A percentile compares a stretch with the other conserved stretches of the same genome.
phyloP scores from a whole-genome alignment of 2,888 invertebrate genomes.

The Luffia ferchaultella region DNA sequence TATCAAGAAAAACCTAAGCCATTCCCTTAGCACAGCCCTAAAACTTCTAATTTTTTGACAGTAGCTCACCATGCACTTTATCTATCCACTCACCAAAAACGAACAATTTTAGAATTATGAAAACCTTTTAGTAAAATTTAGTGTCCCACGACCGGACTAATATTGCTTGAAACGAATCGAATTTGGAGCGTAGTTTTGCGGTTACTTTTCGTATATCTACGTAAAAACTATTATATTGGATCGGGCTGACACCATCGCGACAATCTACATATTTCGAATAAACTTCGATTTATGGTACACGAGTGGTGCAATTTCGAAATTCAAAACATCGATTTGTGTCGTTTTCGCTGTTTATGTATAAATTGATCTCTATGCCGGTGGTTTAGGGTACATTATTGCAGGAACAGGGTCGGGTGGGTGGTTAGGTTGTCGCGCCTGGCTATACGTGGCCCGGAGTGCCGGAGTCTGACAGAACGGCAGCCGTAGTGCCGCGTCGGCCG shows the following conservation, averaged over 20 bases:
- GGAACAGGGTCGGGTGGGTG: neutral
- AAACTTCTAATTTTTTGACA: too few species aligned
- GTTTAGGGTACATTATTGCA: neutral
- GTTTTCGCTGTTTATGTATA: neutral
- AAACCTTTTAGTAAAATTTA: too few species aligned
- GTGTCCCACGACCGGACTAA: too few species aligned
- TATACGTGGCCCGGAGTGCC: neutral
- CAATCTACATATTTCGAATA: neutral
- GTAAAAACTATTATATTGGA: too few species aligned
- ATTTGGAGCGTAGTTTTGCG: neutral
- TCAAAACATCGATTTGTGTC: neutral
- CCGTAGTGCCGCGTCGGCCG: neutral
- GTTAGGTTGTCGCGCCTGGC: neutral
- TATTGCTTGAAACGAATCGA: neutral
- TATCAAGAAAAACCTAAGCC: too few species aligned
- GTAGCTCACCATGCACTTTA: too few species aligned
- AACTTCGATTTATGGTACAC: neutral
- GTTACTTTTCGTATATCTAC: too few species aligned
- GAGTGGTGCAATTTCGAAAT: neutral
- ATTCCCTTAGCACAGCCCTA: too few species aligned
- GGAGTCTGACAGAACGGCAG: too few species aligned
- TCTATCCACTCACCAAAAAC: neutral
- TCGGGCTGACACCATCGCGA: neutral
- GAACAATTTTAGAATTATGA: too few species aligned
- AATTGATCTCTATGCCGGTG: neutral